Evolutionary conservation across 2,113 vertebrate genomes (phyloP).

Genomic region (Ciconia maguari): DNA sequence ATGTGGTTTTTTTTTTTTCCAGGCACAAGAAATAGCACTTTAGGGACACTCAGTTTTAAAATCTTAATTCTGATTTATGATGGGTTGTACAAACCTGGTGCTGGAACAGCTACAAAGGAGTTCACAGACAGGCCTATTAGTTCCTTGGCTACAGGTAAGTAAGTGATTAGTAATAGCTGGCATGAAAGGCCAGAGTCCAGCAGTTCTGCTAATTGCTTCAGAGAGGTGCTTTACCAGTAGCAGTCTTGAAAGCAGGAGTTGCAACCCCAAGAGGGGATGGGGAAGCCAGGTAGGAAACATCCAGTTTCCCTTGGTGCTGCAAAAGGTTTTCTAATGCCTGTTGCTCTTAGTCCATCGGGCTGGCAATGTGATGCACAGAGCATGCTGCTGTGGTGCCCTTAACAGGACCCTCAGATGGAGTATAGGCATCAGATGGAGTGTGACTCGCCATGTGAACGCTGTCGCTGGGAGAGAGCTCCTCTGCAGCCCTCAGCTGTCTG

Average conservation of each 20-base stretch:
- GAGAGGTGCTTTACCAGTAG: not conserved
- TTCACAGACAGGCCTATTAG: not conserved
- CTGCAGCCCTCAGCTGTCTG: not conserved
- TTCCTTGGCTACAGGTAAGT: not conserved
- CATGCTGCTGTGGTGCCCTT: not conserved
- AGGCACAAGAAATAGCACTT: not conserved
- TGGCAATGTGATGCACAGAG: not conserved
- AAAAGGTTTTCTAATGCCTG: not conserved
- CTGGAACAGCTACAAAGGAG: not conserved
- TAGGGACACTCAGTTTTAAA: not conserved
- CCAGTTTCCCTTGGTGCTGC: not conserved
- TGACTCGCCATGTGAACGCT: rapidly evolving
- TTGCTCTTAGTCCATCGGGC: not conserved
- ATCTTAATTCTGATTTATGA: not conserved
- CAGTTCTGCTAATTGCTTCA: not conserved
- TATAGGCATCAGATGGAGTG: not conserved
- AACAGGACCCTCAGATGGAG: not conserved
- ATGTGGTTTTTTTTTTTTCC: not conserved
- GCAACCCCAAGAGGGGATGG: not conserved
- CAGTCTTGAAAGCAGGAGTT: not conserved
- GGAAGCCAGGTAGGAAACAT: not conserved
- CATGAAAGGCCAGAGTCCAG: not conserved
- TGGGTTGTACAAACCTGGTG: not conserved
- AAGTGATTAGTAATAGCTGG: not conserved
- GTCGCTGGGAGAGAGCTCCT: not conserved